Conservation (phyloP, 2,113 vertebrate species). For the Polypterus bichir region DNA sequence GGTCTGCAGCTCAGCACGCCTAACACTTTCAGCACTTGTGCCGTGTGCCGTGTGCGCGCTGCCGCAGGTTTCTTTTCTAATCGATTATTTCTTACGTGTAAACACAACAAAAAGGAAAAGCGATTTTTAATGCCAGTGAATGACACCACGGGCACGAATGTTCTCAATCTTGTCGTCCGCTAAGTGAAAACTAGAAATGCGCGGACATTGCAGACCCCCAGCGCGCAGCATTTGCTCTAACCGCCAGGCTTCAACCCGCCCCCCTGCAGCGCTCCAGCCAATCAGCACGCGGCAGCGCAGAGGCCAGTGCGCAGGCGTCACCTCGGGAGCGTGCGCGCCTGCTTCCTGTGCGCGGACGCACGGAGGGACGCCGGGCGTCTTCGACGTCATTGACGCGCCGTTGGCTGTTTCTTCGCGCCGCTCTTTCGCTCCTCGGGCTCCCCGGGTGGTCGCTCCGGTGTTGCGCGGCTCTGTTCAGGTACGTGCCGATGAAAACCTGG, state of each 20-base stretch:
- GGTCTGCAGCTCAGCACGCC: too few species aligned
- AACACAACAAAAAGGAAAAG: too few species aligned
- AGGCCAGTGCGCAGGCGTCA: slow-evolving; percentile 4
- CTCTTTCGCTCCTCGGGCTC: slow-evolving; percentile 6
- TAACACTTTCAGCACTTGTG: too few species aligned
- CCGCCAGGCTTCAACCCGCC: slow-evolving; percentile 7
- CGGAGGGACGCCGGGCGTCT: slow-evolving; percentile 9
- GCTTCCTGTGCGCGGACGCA: slow-evolving; percentile 13
- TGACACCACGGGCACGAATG: too few species aligned
- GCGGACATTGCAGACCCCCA: too few species aligned
- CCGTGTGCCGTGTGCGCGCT: too few species aligned
- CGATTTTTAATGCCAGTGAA: too few species aligned
- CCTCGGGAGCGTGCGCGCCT: slow-evolving; percentile 4
- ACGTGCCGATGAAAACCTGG: slow-evolving; percentile 9
- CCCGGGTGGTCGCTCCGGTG: slow-evolving; percentile 2
- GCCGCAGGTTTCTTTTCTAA: too few species aligned
- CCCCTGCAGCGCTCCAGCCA: neutral
- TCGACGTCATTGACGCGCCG: slow-evolving; percentile 1
- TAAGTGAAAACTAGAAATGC: too few species aligned
- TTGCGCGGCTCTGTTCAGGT: slow-evolving; percentile 5
- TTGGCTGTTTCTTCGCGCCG: neutral
- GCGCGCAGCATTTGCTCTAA: neutral
- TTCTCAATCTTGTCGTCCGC: too few species aligned
- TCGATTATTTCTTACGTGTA: too few species aligned
- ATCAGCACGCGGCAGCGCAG: neutral